phyloP scores from a whole-genome alignment of 2,797 vertebrate genomes.

The Typhlichthys subterraneus region DNA sequence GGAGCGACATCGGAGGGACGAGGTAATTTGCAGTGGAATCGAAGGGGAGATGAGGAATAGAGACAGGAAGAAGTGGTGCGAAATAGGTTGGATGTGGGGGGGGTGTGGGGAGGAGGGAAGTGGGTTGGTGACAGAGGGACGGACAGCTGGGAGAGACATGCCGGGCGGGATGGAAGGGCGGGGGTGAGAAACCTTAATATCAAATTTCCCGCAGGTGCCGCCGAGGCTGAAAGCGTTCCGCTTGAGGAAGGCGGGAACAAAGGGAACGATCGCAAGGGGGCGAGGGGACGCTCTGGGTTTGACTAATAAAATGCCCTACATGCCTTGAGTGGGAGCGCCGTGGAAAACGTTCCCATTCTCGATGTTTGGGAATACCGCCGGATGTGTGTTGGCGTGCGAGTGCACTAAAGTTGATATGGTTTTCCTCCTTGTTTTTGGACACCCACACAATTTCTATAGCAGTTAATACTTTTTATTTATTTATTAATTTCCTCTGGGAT shows the following conservation, averaged over 20 bases:
- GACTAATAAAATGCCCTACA: constrained; percentile 2
- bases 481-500: not conserved
- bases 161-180: not conserved
- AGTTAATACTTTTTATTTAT: no score
- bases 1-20: not conserved
- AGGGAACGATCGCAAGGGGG: not conserved
- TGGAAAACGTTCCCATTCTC: not conserved
- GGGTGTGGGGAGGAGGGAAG: not conserved
- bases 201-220: constrained; percentile 1
- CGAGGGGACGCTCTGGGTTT: not conserved
- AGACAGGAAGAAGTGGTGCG: constrained; percentile 3
- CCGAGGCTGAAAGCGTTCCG: constrained; percentile 1
- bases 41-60: constrained; percentile 11
- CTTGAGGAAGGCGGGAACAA: not conserved
- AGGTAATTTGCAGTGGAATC: not conserved
- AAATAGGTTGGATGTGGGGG: constrained; percentile 3
- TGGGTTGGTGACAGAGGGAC: not conserved
- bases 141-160: not conserved
- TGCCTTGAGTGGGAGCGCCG: constrained; percentile 13
- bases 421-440: not conserved
- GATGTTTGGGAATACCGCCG: constrained; percentile 5
- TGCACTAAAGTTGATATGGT: not conserved
- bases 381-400: not conserved
- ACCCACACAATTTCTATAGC: not conserved
- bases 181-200: not conserved